Base-by-base conservation (phyloP, 2,797 vertebrate genomes). In the Alauda arvensis region DNA sequence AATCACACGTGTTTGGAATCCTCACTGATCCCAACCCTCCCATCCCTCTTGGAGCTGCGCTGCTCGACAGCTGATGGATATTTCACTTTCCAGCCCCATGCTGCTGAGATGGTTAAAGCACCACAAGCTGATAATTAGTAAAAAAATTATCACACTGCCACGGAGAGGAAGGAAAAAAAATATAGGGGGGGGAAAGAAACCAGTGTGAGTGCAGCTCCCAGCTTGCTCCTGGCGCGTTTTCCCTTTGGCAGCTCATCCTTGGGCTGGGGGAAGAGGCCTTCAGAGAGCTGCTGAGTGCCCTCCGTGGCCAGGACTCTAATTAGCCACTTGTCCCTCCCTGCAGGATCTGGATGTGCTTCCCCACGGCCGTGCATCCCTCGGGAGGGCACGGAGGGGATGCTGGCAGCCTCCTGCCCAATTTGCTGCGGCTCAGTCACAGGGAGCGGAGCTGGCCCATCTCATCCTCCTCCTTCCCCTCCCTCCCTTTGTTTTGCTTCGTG, bases 301-400 rank as follows among this genome's bases (percentile, higher is more conserved):
- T 87, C 76, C 88, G 48, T 87, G 88, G 52, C 26, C 90, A 87
- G 66, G 69, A 33, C 83, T 84, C 70, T 81, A 91, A 95, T 94
- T 72, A 88, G 91, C 49, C 86, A 15, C 92, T 93, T 83, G 63
- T 93, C 25, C 39, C 28, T 92, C 92, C 86, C 92, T 76, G 94
- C 90, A 78, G 93, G 90, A 72, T 49, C 82, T 92, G 93, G 90
- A 94, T 94, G 90, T 48, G 84, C 90, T 92, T 84, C 10, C 60
- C 67, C 69, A 42, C 48, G 0, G 1, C 7, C 31, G 77, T 28
- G 53, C 46, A 81, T 89, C 87, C 80, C 70, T 93, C 6, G 8
- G 80, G 37, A 76, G 60, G 83, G 74, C 74, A 43, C 8, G 6
- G 74, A 75, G 85, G 37, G 87, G 56, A 56, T 49, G 68, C 57